phyloP scores from a whole-genome alignment of 1,140 invertebrate species.

The Stegodyphus mimosarum region DNA sequence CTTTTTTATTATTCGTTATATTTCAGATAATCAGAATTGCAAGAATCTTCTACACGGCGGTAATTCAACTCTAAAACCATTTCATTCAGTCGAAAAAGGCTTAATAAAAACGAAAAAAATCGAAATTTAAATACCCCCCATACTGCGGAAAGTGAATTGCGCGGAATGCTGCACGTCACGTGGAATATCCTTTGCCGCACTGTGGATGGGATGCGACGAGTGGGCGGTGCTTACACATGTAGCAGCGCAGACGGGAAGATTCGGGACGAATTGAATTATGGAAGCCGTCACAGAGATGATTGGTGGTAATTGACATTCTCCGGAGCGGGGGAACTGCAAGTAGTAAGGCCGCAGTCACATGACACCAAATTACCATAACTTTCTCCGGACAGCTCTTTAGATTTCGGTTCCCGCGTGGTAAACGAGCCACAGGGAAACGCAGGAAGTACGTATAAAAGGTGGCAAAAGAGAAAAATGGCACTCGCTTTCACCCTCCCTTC shows the following conservation, averaged over 20 bases:
- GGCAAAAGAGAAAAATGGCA: too few relatives aligned
- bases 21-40: too few relatives aligned
- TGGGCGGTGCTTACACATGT: background rate
- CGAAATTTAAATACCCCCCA: background rate
- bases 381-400: background rate
- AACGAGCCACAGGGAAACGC: too few relatives aligned
- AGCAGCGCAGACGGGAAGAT: background rate
- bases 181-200: background rate
- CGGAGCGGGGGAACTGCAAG: background rate
- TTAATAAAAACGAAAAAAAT: background rate
- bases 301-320: constrained; percentile 54
- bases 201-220: background rate
- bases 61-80: background rate
- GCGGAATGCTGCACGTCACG: background rate
- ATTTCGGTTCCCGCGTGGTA: too few relatives aligned
- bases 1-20: too few relatives aligned
- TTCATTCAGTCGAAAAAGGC: background rate
- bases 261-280: constrained; percentile 51
- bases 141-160: background rate
- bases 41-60: too few relatives aligned
- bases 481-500: too few relatives aligned
- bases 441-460: too few relatives aligned
- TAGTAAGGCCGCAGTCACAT: constrained; percentile 9
- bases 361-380: constrained; percentile 59
- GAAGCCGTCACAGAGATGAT: constrained; percentile 49